Evolutionary conservation across 2,113 vertebrate genomes (phyloP), one percentile per base, ranked within the genome.

Genomic region (Nesogale talazaci): DNA sequence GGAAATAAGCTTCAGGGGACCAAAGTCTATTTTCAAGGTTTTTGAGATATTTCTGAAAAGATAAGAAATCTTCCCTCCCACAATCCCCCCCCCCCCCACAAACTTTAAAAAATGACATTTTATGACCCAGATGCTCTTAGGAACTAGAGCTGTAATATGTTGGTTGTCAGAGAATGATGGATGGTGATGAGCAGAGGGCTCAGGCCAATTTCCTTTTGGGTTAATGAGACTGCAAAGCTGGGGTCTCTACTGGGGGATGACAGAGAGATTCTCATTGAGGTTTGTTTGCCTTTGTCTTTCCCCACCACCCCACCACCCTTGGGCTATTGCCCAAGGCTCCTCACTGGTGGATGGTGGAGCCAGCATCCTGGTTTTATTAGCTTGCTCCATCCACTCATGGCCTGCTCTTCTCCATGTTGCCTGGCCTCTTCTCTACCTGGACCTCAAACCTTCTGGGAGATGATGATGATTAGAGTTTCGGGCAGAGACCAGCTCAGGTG

Each of bases 191-290:
- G 46, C 36, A 57, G 19, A 85, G 23, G 63, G 19, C 84, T 80
- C 92, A 74, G 90, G 70, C 84, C 86, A 89, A 22, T 96, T 97
- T 96, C 20, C 36, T 92, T 14, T 38, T 80, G 85, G 85, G 82
- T 95, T 95, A 93, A 87, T 93, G 93, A 78, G 87, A 65, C 78
- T 5, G 19, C 17, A 88, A 56, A 9, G 5, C 76, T 56, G 46
- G 12, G 46, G 84, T 52, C 83, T 82, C 25, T 6, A 25, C 15
- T 34, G 4, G 61, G 88, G 23, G 27, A 12, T 46, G 34, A 38
- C 10, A 63, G 67, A n/a, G 84, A 42, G 61, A 89, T 42, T 91
- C 46, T 2, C 3, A 61, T 74, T 9, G 36, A 52, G 4, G 36
- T 59, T 20, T 17, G 42, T 42, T 16, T 10, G 15, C 78, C 63